These are phyloP conservation scores for Donacobius atricapilla DNA, from an alignment of 2,113 vertebrate species.

Conservation along the genomic window DNA sequence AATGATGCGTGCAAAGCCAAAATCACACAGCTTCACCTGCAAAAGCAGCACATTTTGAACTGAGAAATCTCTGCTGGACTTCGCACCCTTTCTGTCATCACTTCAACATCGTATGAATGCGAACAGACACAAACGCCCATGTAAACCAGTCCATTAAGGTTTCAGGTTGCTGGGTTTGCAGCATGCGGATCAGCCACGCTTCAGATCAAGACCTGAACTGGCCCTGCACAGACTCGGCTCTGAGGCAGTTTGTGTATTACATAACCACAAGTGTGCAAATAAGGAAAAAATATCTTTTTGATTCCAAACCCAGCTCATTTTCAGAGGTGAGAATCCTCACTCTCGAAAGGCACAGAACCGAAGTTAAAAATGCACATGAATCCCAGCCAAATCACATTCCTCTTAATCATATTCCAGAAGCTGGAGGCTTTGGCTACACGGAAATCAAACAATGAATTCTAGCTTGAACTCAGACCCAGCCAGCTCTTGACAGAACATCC, in stretches of 20 bases:
- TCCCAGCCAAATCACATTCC: neutral
- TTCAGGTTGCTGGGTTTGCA: neutral
- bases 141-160: neutral
- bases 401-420: neutral
- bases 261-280: neutral
- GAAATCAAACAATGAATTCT: neutral
- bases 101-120: neutral
- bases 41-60: neutral
- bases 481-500: neutral
- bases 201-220: neutral
- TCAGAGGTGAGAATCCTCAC: neutral
- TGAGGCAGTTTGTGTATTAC: neutral
- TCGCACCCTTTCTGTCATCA: neutral
- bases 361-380: neutral
- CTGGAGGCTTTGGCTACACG: neutral
- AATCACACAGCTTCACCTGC: constrained; percentile 96
- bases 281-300: neutral
- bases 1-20: constrained; percentile 96
- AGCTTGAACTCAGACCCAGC: neutral
- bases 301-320: neutral
- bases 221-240: neutral
- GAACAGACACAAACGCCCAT: neutral
- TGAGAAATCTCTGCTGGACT: neutral
- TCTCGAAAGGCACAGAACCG: neutral
- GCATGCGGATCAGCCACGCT: neutral